These are phyloP conservation scores for Ectropis grisescens DNA, from an alignment of 1,140 invertebrate species.

Conservation along the genomic window DNA sequence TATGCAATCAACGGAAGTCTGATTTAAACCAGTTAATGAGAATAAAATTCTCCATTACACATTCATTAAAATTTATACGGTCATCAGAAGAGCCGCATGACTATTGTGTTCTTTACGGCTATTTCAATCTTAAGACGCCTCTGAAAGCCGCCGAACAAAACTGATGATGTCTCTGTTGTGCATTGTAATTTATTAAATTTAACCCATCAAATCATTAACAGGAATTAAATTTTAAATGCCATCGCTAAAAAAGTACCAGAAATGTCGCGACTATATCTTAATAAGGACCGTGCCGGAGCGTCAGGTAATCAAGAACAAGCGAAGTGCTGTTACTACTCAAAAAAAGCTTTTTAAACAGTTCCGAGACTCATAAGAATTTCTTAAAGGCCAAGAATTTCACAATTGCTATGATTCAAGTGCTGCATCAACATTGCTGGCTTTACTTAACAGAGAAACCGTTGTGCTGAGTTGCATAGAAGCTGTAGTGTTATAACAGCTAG, in stretches of 20 bases:
- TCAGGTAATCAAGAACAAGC: constrained; percentile 20
- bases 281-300: constrained; percentile 19
- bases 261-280: constrained; percentile 23
- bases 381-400: constrained; percentile 28
- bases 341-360: constrained; percentile 30
- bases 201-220: constrained; percentile 7
- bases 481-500: no score
- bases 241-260: constrained; percentile 7
- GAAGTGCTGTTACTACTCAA: constrained; percentile 21
- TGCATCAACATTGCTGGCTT: constrained; percentile 12
- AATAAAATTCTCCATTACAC: no score
- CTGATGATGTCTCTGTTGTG: no score
- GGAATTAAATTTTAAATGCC: constrained; percentile 9
- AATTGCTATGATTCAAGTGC: constrained; percentile 14
- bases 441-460: no score
- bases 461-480: no score
- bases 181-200: constrained; percentile 29
- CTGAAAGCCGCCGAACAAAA: no score
- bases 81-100: no score
- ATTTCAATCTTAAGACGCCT: no score
- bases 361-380: constrained; percentile 20
- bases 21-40: no score
- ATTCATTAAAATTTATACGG: no score
- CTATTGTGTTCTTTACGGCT: no score
- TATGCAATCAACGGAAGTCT: no score